Conservation (phyloP, 1,140 invertebrate genomes). For the Chionoecetes opilio region DNA sequence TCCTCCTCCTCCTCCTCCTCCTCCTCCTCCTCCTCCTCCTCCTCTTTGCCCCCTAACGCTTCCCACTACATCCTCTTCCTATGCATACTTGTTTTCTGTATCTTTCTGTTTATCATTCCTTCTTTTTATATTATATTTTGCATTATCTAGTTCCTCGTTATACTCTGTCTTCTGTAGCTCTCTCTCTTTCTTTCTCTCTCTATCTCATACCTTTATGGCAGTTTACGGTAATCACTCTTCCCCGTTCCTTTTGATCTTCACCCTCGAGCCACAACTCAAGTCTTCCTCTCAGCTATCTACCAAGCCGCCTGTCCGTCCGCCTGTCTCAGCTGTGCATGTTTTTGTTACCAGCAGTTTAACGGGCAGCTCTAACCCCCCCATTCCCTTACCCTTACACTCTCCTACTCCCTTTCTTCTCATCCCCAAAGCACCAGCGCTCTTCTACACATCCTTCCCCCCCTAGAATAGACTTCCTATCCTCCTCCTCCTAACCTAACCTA, state of each 20-base stretch:
- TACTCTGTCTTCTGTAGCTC: not conserved
- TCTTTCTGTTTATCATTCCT: not conserved
- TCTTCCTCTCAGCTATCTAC: slow-evolving; percentile 54
- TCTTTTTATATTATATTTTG: too few relatives aligned
- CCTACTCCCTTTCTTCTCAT: too few relatives aligned
- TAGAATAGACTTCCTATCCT: not conserved
- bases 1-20: not conserved
- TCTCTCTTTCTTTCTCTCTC: not conserved
- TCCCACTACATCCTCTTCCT: not conserved
- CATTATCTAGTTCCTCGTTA: too few relatives aligned
- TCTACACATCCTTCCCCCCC: slow-evolving; percentile 10
- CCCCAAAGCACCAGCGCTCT: not conserved
- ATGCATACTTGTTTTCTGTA: not conserved
- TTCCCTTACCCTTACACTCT: not conserved
- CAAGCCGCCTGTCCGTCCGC: slow-evolving; percentile 54
- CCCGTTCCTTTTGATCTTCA: slow-evolving; percentile 40
- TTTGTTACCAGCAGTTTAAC: slow-evolving; percentile 59
- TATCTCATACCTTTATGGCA: slow-evolving; percentile 54
- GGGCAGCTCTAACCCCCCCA: slow-evolving; percentile 40
- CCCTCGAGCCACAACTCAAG: slow-evolving; percentile 33
- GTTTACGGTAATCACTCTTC: slow-evolving; percentile 46
- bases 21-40: not conserved
- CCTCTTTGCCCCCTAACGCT: not conserved
- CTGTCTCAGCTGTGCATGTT: slow-evolving; percentile 54
- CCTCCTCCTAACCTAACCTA: too few relatives aligned